Conservation (phyloP, 1,140 invertebrate genomes). For the Drosophila obscura region DNA sequence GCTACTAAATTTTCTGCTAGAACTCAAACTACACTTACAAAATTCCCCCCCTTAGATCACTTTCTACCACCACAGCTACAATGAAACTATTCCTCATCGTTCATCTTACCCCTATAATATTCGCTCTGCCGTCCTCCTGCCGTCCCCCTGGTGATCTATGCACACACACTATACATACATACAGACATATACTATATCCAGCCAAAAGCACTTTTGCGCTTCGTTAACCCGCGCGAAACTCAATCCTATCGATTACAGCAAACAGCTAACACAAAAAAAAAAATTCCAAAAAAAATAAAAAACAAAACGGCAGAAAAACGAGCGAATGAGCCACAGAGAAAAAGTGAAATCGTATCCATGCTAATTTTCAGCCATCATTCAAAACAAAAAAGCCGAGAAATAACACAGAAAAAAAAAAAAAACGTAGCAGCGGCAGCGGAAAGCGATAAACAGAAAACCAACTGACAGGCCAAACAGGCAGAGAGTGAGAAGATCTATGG, state of each 20-base stretch:
- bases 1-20: too few species aligned
- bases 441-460: slow-evolving; percentile 49
- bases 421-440: background rate
- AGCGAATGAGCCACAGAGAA: slow-evolving; percentile 7
- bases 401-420: slow-evolving; percentile 9
- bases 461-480: slow-evolving; percentile 55
- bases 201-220: slow-evolving; percentile 34
- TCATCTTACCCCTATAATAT: too few species aligned
- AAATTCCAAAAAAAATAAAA: slow-evolving; percentile 5
- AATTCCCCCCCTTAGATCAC: too few species aligned
- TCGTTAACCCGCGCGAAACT: slow-evolving; percentile 37
- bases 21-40: too few species aligned
- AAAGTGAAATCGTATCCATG: slow-evolving; percentile 80
- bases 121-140: too few species aligned
- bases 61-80: too few species aligned
- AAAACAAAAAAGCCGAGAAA: slow-evolving; percentile 19
- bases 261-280: slow-evolving; percentile 25
- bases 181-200: too few species aligned
- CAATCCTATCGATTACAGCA: slow-evolving; percentile 61
- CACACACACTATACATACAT: too few species aligned
- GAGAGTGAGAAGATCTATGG: slow-evolving; percentile 36
- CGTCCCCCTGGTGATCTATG: too few species aligned
- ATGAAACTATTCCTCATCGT: too few species aligned
- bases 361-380: slow-evolving; percentile 73
- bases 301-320: slow-evolving; percentile 5